Conservation (phyloP, 2,113 vertebrate genomes). For the Machaerirhynchus nigripectus region DNA sequence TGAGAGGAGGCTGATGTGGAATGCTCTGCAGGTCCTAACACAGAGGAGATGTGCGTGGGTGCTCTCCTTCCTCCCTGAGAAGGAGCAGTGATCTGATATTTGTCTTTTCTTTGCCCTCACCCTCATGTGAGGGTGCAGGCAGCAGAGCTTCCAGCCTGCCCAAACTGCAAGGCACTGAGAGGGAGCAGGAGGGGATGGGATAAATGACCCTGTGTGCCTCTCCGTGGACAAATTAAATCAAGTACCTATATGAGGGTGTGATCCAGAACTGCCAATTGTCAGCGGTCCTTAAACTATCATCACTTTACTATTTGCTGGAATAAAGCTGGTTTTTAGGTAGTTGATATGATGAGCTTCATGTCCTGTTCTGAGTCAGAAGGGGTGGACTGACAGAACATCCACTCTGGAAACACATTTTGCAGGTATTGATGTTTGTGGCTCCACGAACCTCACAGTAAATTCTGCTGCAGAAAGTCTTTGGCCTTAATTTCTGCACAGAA, state of each 20-base stretch:
- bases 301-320: neutral
- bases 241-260: neutral
- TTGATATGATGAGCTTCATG: neutral
- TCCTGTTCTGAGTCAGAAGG: neutral
- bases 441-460: neutral
- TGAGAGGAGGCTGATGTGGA: neutral
- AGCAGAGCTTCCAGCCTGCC: neutral
- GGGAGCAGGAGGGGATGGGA: neutral
- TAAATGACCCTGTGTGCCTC: neutral
- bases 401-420: neutral
- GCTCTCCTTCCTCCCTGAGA: neutral
- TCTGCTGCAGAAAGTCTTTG: neutral
- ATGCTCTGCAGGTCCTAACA: neutral
- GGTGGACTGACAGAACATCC: neutral
- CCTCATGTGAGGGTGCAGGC: neutral
- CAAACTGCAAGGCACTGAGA: no score
- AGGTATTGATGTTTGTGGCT: neutral
- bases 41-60: fast-evolving
- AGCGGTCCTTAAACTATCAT: neutral
- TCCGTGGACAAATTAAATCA: neutral
- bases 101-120: neutral
- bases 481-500: neutral
- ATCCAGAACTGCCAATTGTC: neutral
- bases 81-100: neutral
- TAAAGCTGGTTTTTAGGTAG: neutral